A percentile compares a stretch with the other conserved stretches of the same genome.
These are phyloP conservation scores for Drosophila yakuba DNA, from an alignment of 1,140 invertebrate genomes.

Conservation along the genomic window DNA sequence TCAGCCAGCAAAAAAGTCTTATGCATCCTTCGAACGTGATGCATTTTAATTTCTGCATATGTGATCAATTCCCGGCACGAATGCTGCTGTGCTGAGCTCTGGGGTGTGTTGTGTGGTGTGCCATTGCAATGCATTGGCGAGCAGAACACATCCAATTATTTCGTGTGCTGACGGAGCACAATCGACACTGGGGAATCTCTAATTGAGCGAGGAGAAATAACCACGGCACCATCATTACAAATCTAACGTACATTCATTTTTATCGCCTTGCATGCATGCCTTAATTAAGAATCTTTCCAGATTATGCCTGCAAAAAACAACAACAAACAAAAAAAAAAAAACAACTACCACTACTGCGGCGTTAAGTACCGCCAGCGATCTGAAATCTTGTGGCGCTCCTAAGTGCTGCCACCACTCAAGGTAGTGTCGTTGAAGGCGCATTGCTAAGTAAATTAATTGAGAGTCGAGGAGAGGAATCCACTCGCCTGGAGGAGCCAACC, in stretches of 20 bases:
- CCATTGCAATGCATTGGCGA: conserved; percentile 18
- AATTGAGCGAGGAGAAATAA: conserved; percentile 54
- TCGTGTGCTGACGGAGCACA: conserved; percentile 56
- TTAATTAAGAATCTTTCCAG: conserved; percentile 58
- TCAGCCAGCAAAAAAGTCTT: conserved; percentile 22
- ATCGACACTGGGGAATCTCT: conserved; percentile 54
- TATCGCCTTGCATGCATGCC: conserved; percentile 58
- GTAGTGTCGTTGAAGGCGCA: conserved; percentile 46
- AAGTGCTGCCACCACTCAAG: conserved; percentile 7
- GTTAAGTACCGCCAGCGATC: conserved; percentile 43
- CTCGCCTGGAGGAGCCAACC: conserved; percentile 32
- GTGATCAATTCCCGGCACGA: conserved; percentile 57
- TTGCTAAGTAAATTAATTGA: conserved; percentile 77
- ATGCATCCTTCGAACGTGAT: conserved; percentile 47
- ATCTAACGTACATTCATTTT: conserved; percentile 63
- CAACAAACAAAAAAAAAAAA: conserved; percentile 1
- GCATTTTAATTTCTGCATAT: conserved; percentile 54
- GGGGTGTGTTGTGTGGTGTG: not conserved
- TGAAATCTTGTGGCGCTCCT: conserved; percentile 35
- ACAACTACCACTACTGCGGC: conserved; percentile 24
- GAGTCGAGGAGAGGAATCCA: conserved; percentile 61
- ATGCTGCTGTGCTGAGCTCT: conserved; percentile 10
- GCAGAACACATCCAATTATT: conserved; percentile 48
- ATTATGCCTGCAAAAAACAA: conserved; percentile 15
- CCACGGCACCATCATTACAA: conserved; percentile 50